phyloP scores from a whole-genome alignment of 1,140 invertebrate species.

The Hypothenemus hampei region DNA sequence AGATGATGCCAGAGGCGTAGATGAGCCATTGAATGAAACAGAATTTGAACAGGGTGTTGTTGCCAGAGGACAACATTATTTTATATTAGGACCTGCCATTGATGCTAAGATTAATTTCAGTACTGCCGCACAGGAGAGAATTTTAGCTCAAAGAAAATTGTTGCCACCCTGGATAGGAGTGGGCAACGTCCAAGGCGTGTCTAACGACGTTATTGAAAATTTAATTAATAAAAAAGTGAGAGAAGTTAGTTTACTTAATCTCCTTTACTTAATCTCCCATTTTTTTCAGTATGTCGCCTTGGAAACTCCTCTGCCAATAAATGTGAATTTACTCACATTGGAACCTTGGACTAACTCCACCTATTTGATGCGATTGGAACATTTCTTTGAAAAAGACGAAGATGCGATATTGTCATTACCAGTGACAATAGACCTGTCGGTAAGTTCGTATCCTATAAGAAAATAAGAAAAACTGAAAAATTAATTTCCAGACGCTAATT shows the following conservation, averaged over 20 bases:
- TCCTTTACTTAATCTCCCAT: too few species aligned
- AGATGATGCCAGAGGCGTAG: conserved; percentile 91
- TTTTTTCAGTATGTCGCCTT: too few species aligned
- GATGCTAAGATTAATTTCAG: not conserved
- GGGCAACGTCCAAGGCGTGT: not conserved
- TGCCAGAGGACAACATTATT: conserved; percentile 62
- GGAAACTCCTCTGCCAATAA: conserved; percentile 57
- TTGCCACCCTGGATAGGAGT: conserved; percentile 31
- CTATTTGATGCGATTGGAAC: conserved; percentile 78
- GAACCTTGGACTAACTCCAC: conserved; percentile 70
- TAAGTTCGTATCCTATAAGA: too few species aligned
- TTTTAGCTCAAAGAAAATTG: conserved; percentile 30
- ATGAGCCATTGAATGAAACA: conserved; percentile 76
- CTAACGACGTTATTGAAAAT: not conserved
- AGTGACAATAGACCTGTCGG: conserved; percentile 53
- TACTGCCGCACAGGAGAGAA: conserved; percentile 15
- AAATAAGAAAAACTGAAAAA: too few species aligned
- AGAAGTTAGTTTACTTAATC: too few species aligned
- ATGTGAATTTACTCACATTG: conserved; percentile 80
- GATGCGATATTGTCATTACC: conserved; percentile 55
- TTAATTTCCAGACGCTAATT: too few species aligned
- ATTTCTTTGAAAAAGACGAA: conserved; percentile 74
- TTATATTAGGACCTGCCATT: conserved; percentile 37
- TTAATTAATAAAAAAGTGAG: too few species aligned
- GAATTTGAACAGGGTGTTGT: conserved; percentile 64